Evolutionary conservation across 2,113 vertebrate species (phyloP).

Genomic region (Ivindomyrus marchei): DNA sequence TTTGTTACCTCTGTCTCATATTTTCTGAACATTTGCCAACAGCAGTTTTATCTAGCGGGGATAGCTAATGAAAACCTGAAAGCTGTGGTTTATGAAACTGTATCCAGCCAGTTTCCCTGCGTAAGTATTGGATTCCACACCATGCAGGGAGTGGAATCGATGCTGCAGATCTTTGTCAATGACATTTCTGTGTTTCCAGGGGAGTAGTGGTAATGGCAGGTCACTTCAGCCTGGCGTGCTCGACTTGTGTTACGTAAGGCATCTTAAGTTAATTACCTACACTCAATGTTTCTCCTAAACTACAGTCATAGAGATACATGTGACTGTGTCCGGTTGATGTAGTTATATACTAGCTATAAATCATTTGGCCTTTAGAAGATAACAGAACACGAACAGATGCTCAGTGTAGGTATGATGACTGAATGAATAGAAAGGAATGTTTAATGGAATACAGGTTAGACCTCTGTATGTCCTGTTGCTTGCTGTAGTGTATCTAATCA

Average conservation of each 20-base stretch:
- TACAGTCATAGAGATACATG: not conserved
- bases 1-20: not conserved
- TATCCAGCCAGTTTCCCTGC: slow-evolving; percentile 44
- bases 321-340: not conserved
- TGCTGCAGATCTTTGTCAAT: slow-evolving; percentile 53
- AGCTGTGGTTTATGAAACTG: slow-evolving; percentile 47
- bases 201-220: slow-evolving; percentile 48
- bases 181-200: slow-evolving; percentile 42
- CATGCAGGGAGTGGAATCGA: slow-evolving; percentile 42
- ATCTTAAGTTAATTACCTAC: not conserved
- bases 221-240: slow-evolving; percentile 40
- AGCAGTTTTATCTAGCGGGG: slow-evolving; percentile 39
- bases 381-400: not conserved
- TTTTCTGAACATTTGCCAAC: not conserved
- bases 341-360: not conserved
- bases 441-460: slow-evolving; percentile 11
- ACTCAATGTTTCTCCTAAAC: not conserved
- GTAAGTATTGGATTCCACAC: slow-evolving; percentile 49
- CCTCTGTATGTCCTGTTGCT: slow-evolving; percentile 25
- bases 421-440: not conserved
- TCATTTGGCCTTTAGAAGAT: not conserved
- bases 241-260: not conserved
- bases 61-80: slow-evolving; percentile 45
- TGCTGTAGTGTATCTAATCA: slow-evolving; percentile 35
- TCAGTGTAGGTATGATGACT: not conserved